Base-by-base conservation (phyloP, 2,888 invertebrate species). In the Apodemia duryi region DNA sequence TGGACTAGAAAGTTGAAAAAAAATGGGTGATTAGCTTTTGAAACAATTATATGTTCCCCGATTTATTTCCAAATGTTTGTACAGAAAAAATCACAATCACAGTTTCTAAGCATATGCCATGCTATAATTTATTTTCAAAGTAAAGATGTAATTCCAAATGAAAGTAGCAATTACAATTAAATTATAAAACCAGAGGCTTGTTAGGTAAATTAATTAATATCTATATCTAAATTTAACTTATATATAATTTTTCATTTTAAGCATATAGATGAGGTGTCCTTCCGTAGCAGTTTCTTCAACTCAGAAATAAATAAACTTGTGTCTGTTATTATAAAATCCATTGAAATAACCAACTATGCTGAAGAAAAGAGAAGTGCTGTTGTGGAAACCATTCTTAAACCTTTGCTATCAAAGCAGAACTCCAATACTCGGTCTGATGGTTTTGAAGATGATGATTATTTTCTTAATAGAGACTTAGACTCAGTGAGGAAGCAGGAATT, bases 221-320 rank as follows among this genome's bases (percentile, higher is more conserved):
- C 35, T 6, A 35, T 35, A 35, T 35, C 0, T 43, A 11, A 43
- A 3, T 43, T 46, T 46, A 13, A 13, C 46, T 13, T 7, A 7
- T 13, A 13, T 46, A 46, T 3, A 13, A 46, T 63, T n/a, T 35
- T 65, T 21, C 62, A 28, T 60, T 82, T 85, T 38, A 82, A 97
- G 97, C 95, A 97, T 84, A 95, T 97, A 68, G 95, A 97, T 77
- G 96, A 97, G 83, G 94, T 97, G 73, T 95, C 96, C 70, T 93
- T 97, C 72, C 94, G 96, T 65, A 97, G 97, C 81, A 97, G 97
- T 85, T 95, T 97, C 79, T 94, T 97, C 73, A 97, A 97, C 81
- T 97, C 97, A 1, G 97, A 97, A 74, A 95, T 97, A 64, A 96
- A 96, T 32, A 97, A 97, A 82, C 84, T 97, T 13, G 88, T 97